Evolutionary conservation across 2,888 invertebrate species (phyloP), one percentile per base, ranked within the genome.

Genomic region (Conus canariensis): DNA sequence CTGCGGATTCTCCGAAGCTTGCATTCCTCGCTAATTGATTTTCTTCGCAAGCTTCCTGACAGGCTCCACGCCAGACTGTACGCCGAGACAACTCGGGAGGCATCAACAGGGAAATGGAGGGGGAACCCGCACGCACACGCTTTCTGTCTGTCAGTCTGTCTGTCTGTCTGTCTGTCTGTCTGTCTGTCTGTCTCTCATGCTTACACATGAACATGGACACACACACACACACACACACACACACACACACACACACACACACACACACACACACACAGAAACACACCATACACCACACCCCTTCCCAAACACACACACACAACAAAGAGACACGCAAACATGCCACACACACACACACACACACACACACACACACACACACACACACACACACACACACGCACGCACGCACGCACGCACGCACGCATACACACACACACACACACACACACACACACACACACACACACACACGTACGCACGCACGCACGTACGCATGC

Each of bases 181-280:
- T 64, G 12, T 64, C 64, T 64, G 3, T 64, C 64, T 64, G 8
- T 4, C 74, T 3, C 74, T n/a, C 74, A 74, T n/a, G n/a, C n/a
- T n/a, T n/a, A 74, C 74, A 74, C 25, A 74, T n/a, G 19, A 9
- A 74, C 74, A 74, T n/a, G n/a, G n/a, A 74, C n/a, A 74, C 74
- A 74, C 74, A 74, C 74, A 74, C 74, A 74, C 74, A 74, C n/a
- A 74, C 74, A 74, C 74, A n/a, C 74, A n/a, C 74, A n/a, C 74
- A n/a, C 74, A n/a, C 74, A 74, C 74, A 74, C 74, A 74, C 74
- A 74, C n/a, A 74, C 74, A 74, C 60, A 2, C 60, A 64, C 60
- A 16, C 16, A 22, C 30, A 77, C 77, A 30, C 77, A 30, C 77
- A 80, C 77, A 80, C 77, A 30, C 30, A n/a, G n/a, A n/a, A n/a